Conservation (phyloP, 2,888 invertebrate genomes). For the Serrognathus titanus region DNA sequence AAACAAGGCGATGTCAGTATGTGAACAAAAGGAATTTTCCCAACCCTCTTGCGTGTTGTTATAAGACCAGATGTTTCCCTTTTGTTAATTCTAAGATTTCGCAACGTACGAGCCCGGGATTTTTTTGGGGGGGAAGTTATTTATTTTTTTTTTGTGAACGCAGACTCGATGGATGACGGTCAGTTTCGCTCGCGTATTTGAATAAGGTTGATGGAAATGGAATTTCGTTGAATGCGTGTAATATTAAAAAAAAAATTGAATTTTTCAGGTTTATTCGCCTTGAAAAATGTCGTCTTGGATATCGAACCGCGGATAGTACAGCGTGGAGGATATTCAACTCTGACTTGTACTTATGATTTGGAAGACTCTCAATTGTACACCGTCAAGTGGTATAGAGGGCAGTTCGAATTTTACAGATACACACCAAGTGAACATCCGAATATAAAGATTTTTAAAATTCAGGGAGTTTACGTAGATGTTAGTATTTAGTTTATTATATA, state of each 20-base stretch:
- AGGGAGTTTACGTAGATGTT: constrained; percentile 77
- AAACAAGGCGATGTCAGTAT: constrained; percentile 8
- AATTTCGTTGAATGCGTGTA: neutral
- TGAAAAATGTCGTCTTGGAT: constrained; percentile 67
- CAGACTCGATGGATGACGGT: too few species aligned
- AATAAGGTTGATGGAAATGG: too few species aligned
- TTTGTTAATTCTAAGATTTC: too few species aligned
- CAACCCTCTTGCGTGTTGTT: too few species aligned
- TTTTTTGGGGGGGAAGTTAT: too few species aligned
- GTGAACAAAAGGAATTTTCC: constrained; percentile 4
- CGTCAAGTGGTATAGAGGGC: constrained; percentile 83
- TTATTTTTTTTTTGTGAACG: too few species aligned
- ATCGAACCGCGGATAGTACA: constrained; percentile 69
- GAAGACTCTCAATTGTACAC: constrained; percentile 74
- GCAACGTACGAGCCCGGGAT: too few species aligned
- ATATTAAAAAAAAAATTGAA: constrained; percentile 1
- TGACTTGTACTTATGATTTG: constrained; percentile 73
- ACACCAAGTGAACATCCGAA: constrained; percentile 71
- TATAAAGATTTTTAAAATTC: constrained; percentile 69
- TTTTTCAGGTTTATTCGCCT: constrained; percentile 59
- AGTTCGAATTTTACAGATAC: constrained; percentile 79
- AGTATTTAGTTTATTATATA: constrained; percentile 48
- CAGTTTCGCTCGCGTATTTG: too few species aligned
- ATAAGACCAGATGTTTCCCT: too few species aligned
- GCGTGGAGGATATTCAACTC: constrained; percentile 65